A percentile compares a stretch with the other conserved stretches of the same genome.
Conservation (phyloP, 2,797 vertebrate genomes). For the Buceros bicornis region DNA sequence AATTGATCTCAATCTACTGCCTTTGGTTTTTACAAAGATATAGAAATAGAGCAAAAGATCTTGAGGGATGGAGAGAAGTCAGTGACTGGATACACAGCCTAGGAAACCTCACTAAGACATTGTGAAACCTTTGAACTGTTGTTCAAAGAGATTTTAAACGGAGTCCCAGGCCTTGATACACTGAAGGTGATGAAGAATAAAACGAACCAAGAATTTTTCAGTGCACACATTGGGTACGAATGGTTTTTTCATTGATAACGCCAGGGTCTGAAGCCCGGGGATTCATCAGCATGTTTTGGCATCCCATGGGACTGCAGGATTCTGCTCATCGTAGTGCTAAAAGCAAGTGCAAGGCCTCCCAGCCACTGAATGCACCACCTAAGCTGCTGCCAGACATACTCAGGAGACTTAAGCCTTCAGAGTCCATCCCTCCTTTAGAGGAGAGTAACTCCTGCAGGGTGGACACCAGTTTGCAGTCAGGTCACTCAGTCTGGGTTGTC, state of each 20-base stretch:
- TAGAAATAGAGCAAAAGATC: neutral
- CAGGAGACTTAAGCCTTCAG: neutral
- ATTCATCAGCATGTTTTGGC: neutral
- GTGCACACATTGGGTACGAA: neutral
- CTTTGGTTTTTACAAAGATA: neutral
- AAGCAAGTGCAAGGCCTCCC: neutral
- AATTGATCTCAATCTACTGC: neutral
- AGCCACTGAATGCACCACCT: neutral
- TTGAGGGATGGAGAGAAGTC: neutral
- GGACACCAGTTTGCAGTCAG: neutral
- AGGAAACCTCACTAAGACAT: neutral
- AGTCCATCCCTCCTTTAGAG: neutral
- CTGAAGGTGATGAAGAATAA: slow-evolving; percentile 1
- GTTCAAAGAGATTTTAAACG: neutral
- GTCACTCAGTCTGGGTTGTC: neutral
- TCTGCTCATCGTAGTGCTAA: neutral
- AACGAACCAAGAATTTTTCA: neutral
- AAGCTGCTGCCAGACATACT: neutral
- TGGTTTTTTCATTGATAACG: slow-evolving; percentile 23
- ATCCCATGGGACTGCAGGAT: neutral
- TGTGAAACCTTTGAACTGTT: neutral
- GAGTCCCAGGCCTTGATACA: neutral
- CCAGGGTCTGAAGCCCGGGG: slow-evolving; percentile 22
- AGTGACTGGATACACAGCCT: neutral
- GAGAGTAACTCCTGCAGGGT: neutral